Evolutionary conservation across 2,113 vertebrate species (phyloP), one percentile per base, ranked within the genome.

Genomic region (Lynx canadensis): DNA sequence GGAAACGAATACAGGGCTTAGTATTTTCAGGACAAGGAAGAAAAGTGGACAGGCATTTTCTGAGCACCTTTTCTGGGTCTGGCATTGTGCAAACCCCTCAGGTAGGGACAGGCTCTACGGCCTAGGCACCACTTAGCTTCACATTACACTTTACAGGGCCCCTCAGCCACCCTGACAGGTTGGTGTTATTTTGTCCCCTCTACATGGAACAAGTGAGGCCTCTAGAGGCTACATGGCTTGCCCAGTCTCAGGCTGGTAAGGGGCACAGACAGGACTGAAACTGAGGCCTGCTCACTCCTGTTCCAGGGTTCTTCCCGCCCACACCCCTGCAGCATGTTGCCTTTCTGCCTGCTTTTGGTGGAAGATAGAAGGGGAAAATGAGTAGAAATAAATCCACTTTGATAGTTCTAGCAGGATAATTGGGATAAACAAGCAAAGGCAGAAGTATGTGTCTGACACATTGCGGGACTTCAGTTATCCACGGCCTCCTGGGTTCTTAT

Each of bases 51-150:
- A 0, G 15, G 41, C 80, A 5, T 14, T 31, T 21, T 38, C n/a
- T 1, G 2, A 16, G 25, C 9, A 15, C 82, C 50, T 80, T 38
- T 31, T 48, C 50, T 29, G 7, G 19, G 41, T 7, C 12, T 7
- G 2, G 45, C 81, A 57, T 66, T 7, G 52, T 3, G 3, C 19
- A 41, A 5, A 71, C 1, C 2, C 41, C 66, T 81, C 60, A 5
- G 0, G 2, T 4, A 33, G 13, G 3, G 15, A 33, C 50, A 0
- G 21, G 16, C 7, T 69, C 21, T 23, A 1, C 0, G 7, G 21
- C 2, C 0, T 2, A 52, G 68, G 55, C 15, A 60, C n/a, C 48
- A n/a, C 7, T 0, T 0, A 38, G 16, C 7, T 6, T 7, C 41
- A 55, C 11, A 33, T 25, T 29, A 33, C 13, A 48, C 48, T 21